Evolutionary conservation across 2,797 vertebrate genomes (phyloP).

Genomic region (Chaetodon trifasciatus): DNA sequence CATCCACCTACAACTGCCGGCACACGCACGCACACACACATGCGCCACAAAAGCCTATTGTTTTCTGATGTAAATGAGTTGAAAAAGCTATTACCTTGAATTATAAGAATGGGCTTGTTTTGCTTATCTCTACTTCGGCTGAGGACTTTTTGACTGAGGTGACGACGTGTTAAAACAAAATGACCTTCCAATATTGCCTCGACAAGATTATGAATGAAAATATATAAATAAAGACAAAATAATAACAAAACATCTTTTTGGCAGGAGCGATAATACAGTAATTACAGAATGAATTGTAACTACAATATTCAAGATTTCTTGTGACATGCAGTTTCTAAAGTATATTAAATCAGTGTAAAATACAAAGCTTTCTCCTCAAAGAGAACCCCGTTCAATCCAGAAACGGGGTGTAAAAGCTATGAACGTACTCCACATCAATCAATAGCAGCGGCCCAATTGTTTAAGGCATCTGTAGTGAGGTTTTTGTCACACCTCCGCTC

Average conservation of each 20-base stretch:
- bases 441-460: slow-evolving; percentile 38
- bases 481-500: slow-evolving; percentile 47
- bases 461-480: slow-evolving; percentile 39
- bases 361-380: slow-evolving; percentile 12
- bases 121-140: slow-evolving; percentile 54
- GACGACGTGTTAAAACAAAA: slow-evolving; percentile 39
- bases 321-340: background rate
- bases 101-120: slow-evolving; percentile 63
- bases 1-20: background rate
- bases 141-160: slow-evolving; percentile 39
- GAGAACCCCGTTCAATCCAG: background rate
- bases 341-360: slow-evolving; percentile 8
- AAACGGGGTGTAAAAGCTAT: background rate
- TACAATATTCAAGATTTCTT: background rate
- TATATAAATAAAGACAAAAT: background rate
- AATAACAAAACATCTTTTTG: slow-evolving; percentile 8
- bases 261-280: background rate
- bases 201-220: slow-evolving; percentile 21
- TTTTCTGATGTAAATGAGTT: slow-evolving; percentile 64
- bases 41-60: slow-evolving; percentile 14
- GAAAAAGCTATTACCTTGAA: slow-evolving; percentile 72
- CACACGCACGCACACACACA: background rate
- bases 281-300: background rate
- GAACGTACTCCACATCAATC: slow-evolving; percentile 27
- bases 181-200: slow-evolving; percentile 40